phyloP scores from a whole-genome alignment of 2,797 vertebrate species.

The Aotus griseimembra region DNA sequence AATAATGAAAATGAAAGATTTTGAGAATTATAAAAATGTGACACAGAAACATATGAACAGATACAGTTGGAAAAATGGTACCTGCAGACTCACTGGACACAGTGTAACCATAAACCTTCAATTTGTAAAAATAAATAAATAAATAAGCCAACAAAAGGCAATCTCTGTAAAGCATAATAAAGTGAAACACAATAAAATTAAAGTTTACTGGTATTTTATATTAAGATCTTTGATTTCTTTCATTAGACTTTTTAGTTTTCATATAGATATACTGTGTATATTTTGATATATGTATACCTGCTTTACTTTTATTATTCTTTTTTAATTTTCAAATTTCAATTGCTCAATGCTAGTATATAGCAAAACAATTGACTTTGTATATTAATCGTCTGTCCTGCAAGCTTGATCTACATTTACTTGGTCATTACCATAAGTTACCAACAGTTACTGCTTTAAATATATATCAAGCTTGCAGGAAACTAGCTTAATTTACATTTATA shows the following conservation, averaged over 20 bases:
- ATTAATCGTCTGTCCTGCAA: background rate
- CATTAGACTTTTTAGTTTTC: background rate
- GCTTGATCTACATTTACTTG: background rate
- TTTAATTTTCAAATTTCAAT: background rate
- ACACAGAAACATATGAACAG: background rate
- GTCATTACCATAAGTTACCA: background rate
- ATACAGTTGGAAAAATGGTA: background rate
- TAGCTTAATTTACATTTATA: background rate
- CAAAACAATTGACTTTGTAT: background rate
- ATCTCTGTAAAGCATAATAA: background rate
- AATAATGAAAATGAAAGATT: background rate
- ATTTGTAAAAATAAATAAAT: background rate
- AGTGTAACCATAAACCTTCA: background rate
- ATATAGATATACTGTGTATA: background rate
- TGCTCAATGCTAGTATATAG: background rate
- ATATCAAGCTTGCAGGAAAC: background rate
- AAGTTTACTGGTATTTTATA: background rate
- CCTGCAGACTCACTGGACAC: background rate
- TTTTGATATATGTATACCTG: background rate
- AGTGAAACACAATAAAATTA: background rate
- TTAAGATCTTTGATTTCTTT: background rate
- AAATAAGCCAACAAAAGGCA: background rate
- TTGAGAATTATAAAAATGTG: background rate
- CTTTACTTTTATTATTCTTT: background rate
- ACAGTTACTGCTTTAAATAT: background rate